Percentiles rank a stretch among this genome's conserved stretches.
Evolutionary conservation across 2,888 invertebrate genomes (phyloP).

Genomic region (Chrysomela aeneicollis): DNA sequence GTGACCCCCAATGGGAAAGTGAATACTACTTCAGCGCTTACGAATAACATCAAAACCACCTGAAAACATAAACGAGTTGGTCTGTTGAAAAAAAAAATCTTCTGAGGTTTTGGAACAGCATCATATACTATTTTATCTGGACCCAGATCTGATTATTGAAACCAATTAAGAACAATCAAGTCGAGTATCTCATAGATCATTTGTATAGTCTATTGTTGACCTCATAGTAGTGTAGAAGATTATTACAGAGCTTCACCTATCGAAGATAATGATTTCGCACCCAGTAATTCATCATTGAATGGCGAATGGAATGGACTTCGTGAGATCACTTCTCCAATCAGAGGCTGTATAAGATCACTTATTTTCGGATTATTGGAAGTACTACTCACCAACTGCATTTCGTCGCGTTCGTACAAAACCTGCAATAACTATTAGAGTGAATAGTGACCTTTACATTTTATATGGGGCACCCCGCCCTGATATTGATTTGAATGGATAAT

Average conservation of each 20-base stretch:
- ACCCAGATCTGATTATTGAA: no score
- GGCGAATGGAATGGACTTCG: neutral
- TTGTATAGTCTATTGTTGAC: no score
- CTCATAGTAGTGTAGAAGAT: no score
- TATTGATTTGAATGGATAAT: slow-evolving; percentile 17
- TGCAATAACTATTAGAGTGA: slow-evolving; percentile 44
- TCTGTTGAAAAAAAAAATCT: no score
- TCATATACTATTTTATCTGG: no score
- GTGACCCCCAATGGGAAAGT: slow-evolving; percentile 58
- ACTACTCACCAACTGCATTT: slow-evolving; percentile 24
- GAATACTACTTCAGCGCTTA: slow-evolving; percentile 18
- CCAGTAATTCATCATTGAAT: slow-evolving; percentile 43
- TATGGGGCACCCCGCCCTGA: slow-evolving; percentile 29
- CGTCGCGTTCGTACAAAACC: slow-evolving; percentile 36
- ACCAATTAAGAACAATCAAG: no score
- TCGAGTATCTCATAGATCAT: no score
- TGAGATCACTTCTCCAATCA: neutral
- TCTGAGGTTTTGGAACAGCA: no score
- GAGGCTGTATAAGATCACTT: neutral
- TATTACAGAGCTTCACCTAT: no score
- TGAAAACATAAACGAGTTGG: slow-evolving; percentile 17
- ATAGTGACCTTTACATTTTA: slow-evolving; percentile 32
- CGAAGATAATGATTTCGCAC: slow-evolving; percentile 39
- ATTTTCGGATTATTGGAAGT: slow-evolving; percentile 7
- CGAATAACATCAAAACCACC: slow-evolving; percentile 23